phyloP scores from a whole-genome alignment of 2,888 invertebrate genomes.

The Drosophila aldrichi region DNA sequence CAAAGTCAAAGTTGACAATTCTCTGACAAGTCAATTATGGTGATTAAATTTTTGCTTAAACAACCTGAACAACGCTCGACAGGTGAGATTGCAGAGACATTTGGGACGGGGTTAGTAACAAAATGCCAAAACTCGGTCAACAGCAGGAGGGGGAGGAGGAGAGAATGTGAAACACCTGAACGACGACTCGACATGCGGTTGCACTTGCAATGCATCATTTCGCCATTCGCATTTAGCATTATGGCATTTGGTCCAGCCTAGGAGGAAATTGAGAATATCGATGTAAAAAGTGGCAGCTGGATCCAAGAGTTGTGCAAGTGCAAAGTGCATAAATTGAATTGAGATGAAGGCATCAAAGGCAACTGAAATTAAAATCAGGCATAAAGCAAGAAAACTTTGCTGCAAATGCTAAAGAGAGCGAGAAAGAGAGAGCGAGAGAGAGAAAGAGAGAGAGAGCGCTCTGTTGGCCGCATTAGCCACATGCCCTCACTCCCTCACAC shows the following conservation, averaged over 20 bases:
- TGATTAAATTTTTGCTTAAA: constrained; percentile 42
- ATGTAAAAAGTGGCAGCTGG: constrained; percentile 4
- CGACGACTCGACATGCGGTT: constrained; percentile 10
- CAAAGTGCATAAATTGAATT: constrained; percentile 59
- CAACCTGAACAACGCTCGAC: constrained; percentile 7
- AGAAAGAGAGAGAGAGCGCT: neutral
- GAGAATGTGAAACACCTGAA: constrained; percentile 19
- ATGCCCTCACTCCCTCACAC: neutral
- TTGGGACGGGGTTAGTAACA: constrained; percentile 10
- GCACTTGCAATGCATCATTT: constrained; percentile 19
- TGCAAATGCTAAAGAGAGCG: constrained; percentile 10
- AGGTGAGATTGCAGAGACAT: constrained; percentile 33
- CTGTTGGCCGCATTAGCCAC: constrained; percentile 45
- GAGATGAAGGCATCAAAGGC: constrained; percentile 57
- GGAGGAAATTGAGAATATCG: constrained; percentile 1
- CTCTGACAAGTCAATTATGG: constrained; percentile 36
- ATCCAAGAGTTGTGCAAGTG: constrained; percentile 18
- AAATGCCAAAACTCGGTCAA: constrained; percentile 35
- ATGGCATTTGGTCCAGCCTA: neutral
- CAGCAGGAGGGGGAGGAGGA: neutral
- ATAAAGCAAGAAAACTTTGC: constrained; percentile 25
- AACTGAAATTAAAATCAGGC: constrained; percentile 57
- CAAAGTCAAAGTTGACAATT: neutral
- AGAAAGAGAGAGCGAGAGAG: neutral
- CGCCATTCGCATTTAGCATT: neutral